These are phyloP conservation scores for Alligator sinensis DNA, from an alignment of 2,113 vertebrate species.

Conservation along the genomic window DNA sequence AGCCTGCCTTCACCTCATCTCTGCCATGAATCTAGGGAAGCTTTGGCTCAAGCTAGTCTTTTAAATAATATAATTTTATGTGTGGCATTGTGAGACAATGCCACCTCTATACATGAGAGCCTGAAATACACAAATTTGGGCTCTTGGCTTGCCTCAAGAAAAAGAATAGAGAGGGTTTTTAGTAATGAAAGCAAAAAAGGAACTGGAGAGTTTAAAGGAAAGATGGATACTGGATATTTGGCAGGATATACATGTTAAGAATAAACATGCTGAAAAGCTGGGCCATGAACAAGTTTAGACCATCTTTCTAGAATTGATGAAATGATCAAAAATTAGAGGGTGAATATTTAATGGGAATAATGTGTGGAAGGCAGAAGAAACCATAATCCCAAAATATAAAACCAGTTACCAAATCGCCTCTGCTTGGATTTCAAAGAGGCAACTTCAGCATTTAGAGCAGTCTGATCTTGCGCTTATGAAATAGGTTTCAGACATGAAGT, in stretches of 20 bases:
- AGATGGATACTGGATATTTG: not conserved
- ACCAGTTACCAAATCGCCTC: not conserved
- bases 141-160: not conserved
- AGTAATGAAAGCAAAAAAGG: not conserved
- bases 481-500: not conserved
- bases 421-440: not conserved
- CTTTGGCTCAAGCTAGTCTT: not conserved
- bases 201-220: slow-evolving; percentile 13
- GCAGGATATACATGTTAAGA: not conserved
- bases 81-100: slow-evolving; percentile 15
- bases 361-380: not conserved
- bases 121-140: not conserved
- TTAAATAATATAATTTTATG: not conserved
- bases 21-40: slow-evolving; percentile 4
- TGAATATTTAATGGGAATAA: not conserved
- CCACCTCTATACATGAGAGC: not conserved
- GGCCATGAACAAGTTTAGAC: not conserved
- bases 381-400: not conserved
- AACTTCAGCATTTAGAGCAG: not conserved
- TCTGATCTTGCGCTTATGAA: not conserved
- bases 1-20: not conserved
- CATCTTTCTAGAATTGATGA: not conserved
- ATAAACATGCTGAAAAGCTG: not conserved
- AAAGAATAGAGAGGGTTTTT: not conserved
- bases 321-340: not conserved